A percentile compares a stretch with the other conserved stretches of the same genome.
Conservation (phyloP, 2,113 vertebrate species). For the Struthio camelus region DNA sequence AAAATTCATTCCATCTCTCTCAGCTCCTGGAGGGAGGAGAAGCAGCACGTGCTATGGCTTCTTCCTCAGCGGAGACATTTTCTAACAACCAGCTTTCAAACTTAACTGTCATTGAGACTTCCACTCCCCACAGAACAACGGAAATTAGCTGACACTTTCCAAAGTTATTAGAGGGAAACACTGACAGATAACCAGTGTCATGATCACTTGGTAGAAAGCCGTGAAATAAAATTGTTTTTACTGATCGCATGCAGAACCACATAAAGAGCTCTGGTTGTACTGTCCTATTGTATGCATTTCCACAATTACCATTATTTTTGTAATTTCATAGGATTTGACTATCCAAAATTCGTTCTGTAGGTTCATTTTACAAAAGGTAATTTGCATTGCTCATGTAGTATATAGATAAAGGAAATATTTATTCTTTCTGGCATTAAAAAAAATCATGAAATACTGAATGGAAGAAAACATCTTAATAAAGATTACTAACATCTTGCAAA, state of each 20-base stretch:
- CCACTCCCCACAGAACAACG: neutral
- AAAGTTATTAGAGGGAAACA: neutral
- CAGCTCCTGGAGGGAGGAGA: neutral
- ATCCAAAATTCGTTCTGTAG: neutral
- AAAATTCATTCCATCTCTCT: neutral
- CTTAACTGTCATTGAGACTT: neutral
- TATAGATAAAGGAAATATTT: neutral
- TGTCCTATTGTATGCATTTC: neutral
- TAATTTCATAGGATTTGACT: neutral
- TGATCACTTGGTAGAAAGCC: neutral
- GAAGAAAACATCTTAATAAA: neutral
- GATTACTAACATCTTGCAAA: neutral
- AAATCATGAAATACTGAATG: neutral
- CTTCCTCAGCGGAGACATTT: neutral
- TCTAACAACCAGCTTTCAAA: neutral
- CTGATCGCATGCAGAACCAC: neutral
- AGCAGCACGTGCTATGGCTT: rapidly evolving
- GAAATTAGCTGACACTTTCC: neutral
- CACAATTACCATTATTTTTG: neutral
- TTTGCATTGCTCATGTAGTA: neutral
- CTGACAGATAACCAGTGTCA: neutral
- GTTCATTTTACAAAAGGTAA: neutral
- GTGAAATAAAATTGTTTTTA: neutral
- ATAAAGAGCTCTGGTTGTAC: rapidly evolving
- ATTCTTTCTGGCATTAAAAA: neutral